phyloP scores from a whole-genome alignment of 1,140 invertebrate species.

The Cydia amplana region DNA sequence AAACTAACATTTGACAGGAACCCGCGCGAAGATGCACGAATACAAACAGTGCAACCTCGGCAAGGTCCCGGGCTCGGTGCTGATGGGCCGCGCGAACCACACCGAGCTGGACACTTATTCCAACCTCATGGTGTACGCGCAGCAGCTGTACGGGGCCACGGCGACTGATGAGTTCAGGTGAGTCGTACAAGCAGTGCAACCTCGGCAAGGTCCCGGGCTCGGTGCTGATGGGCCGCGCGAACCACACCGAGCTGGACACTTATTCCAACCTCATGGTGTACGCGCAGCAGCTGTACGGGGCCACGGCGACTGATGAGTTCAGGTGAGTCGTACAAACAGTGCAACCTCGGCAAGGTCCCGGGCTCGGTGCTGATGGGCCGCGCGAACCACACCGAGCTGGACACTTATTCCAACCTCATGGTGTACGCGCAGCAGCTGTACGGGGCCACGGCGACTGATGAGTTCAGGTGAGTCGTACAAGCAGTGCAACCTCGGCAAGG shows the following conservation, averaged over 20 bases:
- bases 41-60: conserved; percentile 94
- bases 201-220: conserved; percentile 95
- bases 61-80: conserved; percentile 93
- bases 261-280: conserved; percentile 94
- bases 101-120: conserved; percentile 91
- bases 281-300: conserved; percentile 94
- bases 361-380: conserved; percentile 95
- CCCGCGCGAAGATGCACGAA: conserved; percentile 87
- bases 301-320: conserved; percentile 91
- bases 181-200: conserved; percentile 85
- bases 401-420: conserved; percentile 92
- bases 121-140: conserved; percentile 93
- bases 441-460: conserved; percentile 90
- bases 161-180: conserved; percentile 91
- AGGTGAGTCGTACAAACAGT: conserved; percentile 82
- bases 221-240: conserved; percentile 93
- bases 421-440: conserved; percentile 95
- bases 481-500: conserved; percentile 93
- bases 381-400: conserved; percentile 90
- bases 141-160: conserved; percentile 93
- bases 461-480: conserved; percentile 84
- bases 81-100: conserved; percentile 92
- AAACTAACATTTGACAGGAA: conserved; percentile 77
- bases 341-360: conserved; percentile 95
- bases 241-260: conserved; percentile 89